These are phyloP conservation scores for Himalopsyche tibetana DNA, from an alignment of 2,888 invertebrate genomes.

Conservation along the genomic window DNA sequence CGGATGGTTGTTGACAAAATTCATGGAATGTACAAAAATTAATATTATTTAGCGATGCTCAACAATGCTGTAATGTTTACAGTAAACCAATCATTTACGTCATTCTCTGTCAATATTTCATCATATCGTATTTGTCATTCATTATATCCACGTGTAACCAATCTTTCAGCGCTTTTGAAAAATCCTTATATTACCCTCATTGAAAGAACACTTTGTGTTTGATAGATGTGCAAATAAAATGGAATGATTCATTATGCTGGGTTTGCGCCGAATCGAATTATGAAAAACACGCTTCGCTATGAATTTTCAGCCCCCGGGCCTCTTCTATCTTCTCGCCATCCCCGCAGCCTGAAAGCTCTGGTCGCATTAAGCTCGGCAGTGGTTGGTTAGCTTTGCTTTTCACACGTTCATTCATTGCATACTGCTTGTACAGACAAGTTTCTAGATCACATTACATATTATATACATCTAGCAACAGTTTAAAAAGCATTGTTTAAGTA, in stretches of 20 bases:
- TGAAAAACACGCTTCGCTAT: slow-evolving; percentile 25
- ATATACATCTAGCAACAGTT: neutral
- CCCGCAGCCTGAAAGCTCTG: neutral
- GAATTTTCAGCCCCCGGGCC: slow-evolving; percentile 39
- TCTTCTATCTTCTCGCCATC: slow-evolving; percentile 24
- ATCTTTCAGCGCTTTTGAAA: too few relatives aligned
- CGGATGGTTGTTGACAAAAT: too few relatives aligned
- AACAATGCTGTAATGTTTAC: too few relatives aligned
- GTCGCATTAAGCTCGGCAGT: slow-evolving; percentile 18
- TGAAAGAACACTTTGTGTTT: neutral
- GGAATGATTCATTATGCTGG: slow-evolving; percentile 19
- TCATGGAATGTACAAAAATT: too few relatives aligned
- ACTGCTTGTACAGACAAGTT: neutral
- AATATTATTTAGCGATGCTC: too few relatives aligned
- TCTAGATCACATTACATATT: slow-evolving; percentile 1
- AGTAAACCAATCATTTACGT: too few relatives aligned
- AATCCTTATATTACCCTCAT: neutral
- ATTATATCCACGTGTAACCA: too few relatives aligned
- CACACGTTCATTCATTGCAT: slow-evolving; percentile 37
- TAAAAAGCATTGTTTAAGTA: too few relatives aligned
- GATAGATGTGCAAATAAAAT: slow-evolving; percentile 31
- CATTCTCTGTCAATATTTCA: too few relatives aligned
- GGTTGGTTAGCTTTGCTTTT: slow-evolving; percentile 45
- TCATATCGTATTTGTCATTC: too few relatives aligned
- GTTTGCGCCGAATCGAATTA: slow-evolving; percentile 47